phyloP scores from a whole-genome alignment of 2,888 invertebrate genomes.

The Phymatocera aterrima region DNA sequence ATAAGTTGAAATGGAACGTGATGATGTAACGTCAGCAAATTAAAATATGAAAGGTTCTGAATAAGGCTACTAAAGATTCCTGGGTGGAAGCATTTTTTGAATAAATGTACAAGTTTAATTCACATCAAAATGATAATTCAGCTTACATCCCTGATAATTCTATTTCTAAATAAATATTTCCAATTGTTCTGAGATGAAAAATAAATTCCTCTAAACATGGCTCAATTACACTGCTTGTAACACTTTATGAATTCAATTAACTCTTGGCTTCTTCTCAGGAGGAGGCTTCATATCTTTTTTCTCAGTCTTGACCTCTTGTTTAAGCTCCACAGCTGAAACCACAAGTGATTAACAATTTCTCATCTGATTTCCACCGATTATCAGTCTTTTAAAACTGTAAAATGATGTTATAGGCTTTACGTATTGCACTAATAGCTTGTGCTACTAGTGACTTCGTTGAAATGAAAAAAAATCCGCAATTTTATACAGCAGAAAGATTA shows the following conservation, averaged over 20 bases:
- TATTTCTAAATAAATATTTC: conserved; percentile 1
- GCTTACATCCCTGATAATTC: neutral
- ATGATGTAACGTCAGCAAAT: neutral
- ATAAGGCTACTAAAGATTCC: too few relatives aligned
- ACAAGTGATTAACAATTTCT: conserved; percentile 9
- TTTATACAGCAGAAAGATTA: neutral
- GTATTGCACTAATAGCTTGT: neutral
- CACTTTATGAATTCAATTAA: conserved; percentile 67
- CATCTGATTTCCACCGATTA: neutral
- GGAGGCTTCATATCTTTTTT: conserved; percentile 88
- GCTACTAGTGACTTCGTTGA: neutral
- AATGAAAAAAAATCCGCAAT: neutral
- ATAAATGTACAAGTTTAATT: neutral
- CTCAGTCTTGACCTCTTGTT: conserved; percentile 84
- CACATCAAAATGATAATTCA: neutral
- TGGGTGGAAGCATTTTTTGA: neutral
- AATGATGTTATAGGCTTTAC: neutral
- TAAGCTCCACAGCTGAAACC: conserved; percentile 76
- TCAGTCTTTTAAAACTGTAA: neutral
- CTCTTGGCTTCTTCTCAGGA: conserved; percentile 89
- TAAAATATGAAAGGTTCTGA: neutral
- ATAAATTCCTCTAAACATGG: neutral
- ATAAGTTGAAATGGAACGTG: neutral
- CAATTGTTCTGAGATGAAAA: neutral
- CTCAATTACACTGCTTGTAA: neutral